Conservation (phyloP, 1,140 invertebrate species). For the Tetragnatha versicolor region DNA sequence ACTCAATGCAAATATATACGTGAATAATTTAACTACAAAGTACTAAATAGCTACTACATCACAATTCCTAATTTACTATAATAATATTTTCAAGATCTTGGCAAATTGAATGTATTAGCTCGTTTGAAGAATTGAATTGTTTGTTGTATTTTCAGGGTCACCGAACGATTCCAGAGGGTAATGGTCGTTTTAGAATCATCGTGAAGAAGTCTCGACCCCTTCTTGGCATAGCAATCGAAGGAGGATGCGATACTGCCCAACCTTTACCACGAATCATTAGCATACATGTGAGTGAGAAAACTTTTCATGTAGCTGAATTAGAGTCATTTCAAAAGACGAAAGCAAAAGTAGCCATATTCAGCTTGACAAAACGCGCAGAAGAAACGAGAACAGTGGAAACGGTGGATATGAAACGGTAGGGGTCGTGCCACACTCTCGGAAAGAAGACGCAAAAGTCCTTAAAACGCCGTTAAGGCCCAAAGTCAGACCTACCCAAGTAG, state of each 20-base stretch:
- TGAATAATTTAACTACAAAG: not conserved
- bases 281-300: constrained; percentile 90
- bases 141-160: constrained; percentile 38
- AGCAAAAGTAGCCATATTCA: too few relatives aligned
- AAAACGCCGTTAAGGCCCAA: too few relatives aligned
- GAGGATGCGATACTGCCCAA: constrained; percentile 93
- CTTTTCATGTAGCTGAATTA: too few relatives aligned
- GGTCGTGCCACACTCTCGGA: too few relatives aligned
- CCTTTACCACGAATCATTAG: constrained; percentile 93
- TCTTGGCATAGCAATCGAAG: constrained; percentile 95
- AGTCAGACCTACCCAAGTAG: too few relatives aligned
- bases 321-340: too few relatives aligned
- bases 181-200: constrained; percentile 82
- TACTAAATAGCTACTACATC: not conserved
- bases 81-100: not conserved
- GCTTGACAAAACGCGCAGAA: too few relatives aligned
- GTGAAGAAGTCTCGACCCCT: constrained; percentile 85
- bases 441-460: too few relatives aligned
- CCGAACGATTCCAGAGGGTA: constrained; percentile 78
- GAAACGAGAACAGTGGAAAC: too few relatives aligned
- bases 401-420: too few relatives aligned
- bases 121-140: too few relatives aligned
- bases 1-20: not conserved
- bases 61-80: not conserved
- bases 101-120: not conserved